phyloP scores from a whole-genome alignment of 1,140 invertebrate genomes.

The Drosophila miranda region DNA sequence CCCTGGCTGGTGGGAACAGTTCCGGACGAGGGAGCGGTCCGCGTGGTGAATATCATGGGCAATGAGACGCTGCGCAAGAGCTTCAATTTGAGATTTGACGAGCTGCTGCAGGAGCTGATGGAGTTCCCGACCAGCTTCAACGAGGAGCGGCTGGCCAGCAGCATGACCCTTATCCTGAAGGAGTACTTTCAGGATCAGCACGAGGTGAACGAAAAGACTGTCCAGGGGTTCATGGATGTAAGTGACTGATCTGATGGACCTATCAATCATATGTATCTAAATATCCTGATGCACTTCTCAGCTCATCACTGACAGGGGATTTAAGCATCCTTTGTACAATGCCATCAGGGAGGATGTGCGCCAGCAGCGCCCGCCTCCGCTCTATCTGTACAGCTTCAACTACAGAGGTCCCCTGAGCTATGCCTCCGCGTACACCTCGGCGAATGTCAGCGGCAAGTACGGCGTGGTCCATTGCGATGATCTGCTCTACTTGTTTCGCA shows the following conservation, averaged over 20 bases:
- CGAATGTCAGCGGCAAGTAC: conserved; percentile 47
- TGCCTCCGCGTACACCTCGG: conserved; percentile 60
- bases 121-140: conserved; percentile 56
- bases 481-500: conserved; percentile 73
- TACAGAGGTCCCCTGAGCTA: conserved; percentile 64
- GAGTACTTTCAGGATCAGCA: conserved; percentile 67
- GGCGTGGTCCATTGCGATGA: conserved; percentile 80
- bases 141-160: conserved; percentile 12
- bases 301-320: conserved; percentile 72
- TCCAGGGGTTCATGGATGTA: conserved; percentile 76
- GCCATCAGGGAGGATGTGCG: conserved; percentile 50
- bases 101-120: conserved; percentile 62
- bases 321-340: conserved; percentile 70
- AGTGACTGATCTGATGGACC: conserved; percentile 24
- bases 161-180: conserved; percentile 42
- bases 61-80: conserved; percentile 59
- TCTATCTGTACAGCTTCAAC: conserved; percentile 71
- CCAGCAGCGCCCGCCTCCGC: conserved; percentile 35
- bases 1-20: conserved; percentile 82
- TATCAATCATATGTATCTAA: background rate
- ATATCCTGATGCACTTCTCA: conserved; percentile 13
- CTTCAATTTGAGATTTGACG: conserved; percentile 74
- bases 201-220: conserved; percentile 60
- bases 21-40: conserved; percentile 82
- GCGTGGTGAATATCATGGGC: conserved; percentile 76